A percentile compares a stretch with the other conserved stretches of the same genome.
Evolutionary conservation across 2,797 vertebrate genomes (phyloP).

Genomic region (Phalanger gymnotis): DNA sequence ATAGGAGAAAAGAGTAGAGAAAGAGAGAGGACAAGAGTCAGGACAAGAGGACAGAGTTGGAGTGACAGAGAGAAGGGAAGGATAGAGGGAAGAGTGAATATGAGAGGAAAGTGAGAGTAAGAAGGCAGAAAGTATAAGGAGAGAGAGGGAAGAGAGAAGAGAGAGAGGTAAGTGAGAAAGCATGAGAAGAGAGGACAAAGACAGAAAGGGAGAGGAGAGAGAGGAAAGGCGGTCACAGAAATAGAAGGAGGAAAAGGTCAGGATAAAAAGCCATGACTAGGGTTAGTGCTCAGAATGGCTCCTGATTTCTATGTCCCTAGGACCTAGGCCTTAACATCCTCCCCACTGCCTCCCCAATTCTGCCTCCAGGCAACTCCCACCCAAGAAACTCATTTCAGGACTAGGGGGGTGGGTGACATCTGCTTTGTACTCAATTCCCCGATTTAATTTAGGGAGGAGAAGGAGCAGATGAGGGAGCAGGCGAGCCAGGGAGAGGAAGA

Average conservation of each 20-base stretch:
- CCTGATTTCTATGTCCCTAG: not conserved
- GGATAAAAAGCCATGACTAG: not conserved
- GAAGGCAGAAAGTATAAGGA: not conserved
- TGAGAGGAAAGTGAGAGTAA: not conserved
- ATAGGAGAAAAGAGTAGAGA: too few species aligned
- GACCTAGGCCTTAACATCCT: not conserved
- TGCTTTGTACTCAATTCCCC: accelerated
- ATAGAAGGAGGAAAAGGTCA: not conserved
- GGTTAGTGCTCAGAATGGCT: not conserved
- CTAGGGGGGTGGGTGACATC: not conserved
- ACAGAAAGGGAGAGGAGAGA: not conserved
- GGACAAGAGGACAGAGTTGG: not conserved
- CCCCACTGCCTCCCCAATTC: not conserved
- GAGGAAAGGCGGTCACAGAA: not conserved
- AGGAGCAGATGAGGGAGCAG: constrained; percentile 15
- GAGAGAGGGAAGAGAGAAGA: not conserved
- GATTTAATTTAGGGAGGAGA: not conserved
- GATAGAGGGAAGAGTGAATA: not conserved
- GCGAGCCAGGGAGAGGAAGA: not conserved
- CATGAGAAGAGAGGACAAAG: not conserved
- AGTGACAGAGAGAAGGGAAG: not conserved
- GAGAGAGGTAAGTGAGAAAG: not conserved
- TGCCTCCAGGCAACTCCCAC: not conserved
- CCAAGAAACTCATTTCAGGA: not conserved
- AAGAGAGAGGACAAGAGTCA: too few species aligned